Conservation (phyloP, 1,140 invertebrate species). For the Varroa destructor region DNA sequence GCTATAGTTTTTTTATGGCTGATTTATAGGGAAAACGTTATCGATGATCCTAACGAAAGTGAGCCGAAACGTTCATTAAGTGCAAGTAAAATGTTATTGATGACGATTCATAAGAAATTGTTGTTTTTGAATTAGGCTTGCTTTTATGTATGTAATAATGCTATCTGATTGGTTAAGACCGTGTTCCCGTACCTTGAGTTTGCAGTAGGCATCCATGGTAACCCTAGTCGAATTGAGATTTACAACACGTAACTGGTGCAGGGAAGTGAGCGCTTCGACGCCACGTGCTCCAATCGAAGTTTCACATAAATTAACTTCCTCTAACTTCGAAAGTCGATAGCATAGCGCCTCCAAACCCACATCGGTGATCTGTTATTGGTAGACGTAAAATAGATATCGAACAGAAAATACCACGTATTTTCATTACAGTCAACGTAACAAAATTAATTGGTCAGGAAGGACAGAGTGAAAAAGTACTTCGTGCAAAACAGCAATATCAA, state of each 20-base stretch:
- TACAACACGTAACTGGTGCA: background rate
- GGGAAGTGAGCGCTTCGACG: conserved; percentile 21
- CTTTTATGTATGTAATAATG: no score
- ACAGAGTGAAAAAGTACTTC: background rate
- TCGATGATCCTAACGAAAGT: no score
- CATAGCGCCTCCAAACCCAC: conserved; percentile 63
- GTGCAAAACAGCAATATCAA: conserved; percentile 8
- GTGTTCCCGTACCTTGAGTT: background rate
- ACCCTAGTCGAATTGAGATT: conserved; percentile 26
- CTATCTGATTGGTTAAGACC: no score
- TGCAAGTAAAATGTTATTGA: no score
- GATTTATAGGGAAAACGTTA: no score
- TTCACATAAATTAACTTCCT: conserved; percentile 72
- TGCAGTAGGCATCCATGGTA: conserved; percentile 27
- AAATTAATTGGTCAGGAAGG: background rate
- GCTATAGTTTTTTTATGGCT: no score
- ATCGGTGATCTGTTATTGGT: conserved; percentile 58
- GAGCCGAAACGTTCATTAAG: no score
- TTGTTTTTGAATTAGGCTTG: no score
- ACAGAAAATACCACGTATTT: conserved; percentile 1
- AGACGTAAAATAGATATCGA: background rate
- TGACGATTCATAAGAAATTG: no score
- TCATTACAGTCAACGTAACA: background rate
- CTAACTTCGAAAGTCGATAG: conserved; percentile 64
- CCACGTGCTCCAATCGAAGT: conserved; percentile 51